Conservation (phyloP, 64 coral and sea anemone species). For the Pocillopora damicornis region DNA sequence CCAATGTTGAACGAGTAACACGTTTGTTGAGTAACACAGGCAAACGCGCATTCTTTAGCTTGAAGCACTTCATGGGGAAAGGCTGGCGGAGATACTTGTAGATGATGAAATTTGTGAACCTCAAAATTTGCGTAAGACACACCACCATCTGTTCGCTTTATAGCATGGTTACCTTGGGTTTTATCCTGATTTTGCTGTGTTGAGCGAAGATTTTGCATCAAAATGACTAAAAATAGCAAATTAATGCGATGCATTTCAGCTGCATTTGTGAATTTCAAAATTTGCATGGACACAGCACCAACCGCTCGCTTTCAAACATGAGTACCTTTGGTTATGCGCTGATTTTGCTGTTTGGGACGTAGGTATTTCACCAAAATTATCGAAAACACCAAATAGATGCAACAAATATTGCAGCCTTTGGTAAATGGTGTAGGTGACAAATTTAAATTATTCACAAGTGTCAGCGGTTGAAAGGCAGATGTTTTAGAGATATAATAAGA, state of each 20-base stretch:
- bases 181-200: neutral
- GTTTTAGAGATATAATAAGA: too few relatives aligned
- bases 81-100: neutral
- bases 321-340: too few relatives aligned
- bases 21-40: neutral
- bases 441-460: too few relatives aligned
- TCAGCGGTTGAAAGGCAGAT: too few relatives aligned
- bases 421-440: too few relatives aligned
- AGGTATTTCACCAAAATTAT: too few relatives aligned
- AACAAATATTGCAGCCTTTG: too few relatives aligned
- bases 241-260: neutral
- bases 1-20: constrained; percentile 50
- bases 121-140: constrained; percentile 7
- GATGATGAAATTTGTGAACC: constrained; percentile 3
- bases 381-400: too few relatives aligned
- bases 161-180: neutral
- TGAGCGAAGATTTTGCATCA: neutral
- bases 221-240: neutral
- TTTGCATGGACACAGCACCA: too few relatives aligned
- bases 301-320: too few relatives aligned
- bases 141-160: neutral
- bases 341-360: too few relatives aligned
- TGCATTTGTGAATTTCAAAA: too few relatives aligned
- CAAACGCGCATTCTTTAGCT: neutral
- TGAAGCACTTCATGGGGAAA: neutral